Evolutionary conservation across 2,888 invertebrate species (phyloP), one percentile per base, ranked within the genome.

Genomic region (Sisyra nigra): DNA sequence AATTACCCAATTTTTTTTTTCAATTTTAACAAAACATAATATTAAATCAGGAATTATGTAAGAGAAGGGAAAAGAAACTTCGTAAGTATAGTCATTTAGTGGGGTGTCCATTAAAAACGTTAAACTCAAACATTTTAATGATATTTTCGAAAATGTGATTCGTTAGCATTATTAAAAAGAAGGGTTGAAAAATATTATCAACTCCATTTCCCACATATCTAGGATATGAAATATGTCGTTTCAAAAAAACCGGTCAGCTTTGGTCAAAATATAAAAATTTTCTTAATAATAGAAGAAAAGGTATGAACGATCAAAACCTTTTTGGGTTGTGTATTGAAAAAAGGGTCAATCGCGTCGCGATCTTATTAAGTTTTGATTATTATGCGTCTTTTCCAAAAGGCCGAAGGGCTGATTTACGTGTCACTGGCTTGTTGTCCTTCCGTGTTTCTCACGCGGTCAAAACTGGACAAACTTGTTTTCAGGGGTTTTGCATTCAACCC

Each of bases 391-490:
- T 15, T 35, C 35, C 14, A 13, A 15, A 40, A 11, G 40, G 31
- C 40, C 40, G 31, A 15, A 30, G 40, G 40, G 40, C 15, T 40
- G 15, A 40, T 31, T 13, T 31, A 17, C 14, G 14, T 40, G 29
- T 35, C 35, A 15, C 17, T 35, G 38, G 14, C 9, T 32, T 30
- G 31, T 31, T 40, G 31, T 37, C 15, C 29, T 43, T 43, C 37
- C 37, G 38, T 37, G 37, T 37, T 43, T 43, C 38, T 38, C 43
- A 43, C 43, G 30, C 37, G 43, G 43, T 43, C 43, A 43, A 43
- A 42, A 43, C 43, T 43, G 43, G 43, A 43, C 43, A 43, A 43
- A 43, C 43, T 30, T 38, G 43, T 43, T 43, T 43, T 38, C 24
- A 24, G 24, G 24, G 24, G 24, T 24, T 24, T 24, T 24, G 24